A percentile compares a stretch with the other conserved stretches of the same genome.
These are phyloP conservation scores for Xestia ashworthii DNA, from an alignment of 2,888 invertebrate genomes.

Conservation along the genomic window DNA sequence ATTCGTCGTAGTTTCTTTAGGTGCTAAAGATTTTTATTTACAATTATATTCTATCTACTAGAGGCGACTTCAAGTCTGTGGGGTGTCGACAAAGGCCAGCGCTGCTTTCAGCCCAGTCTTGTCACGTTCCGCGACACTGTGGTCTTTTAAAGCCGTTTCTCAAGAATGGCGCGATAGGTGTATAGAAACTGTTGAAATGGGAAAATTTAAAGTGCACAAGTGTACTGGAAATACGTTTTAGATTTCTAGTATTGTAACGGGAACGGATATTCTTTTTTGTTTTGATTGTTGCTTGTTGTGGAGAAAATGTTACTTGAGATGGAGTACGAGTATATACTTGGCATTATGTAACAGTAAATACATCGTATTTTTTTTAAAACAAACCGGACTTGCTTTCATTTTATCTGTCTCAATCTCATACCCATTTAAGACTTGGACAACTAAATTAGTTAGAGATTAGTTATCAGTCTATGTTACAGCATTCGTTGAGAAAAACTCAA, in stretches of 20 bases:
- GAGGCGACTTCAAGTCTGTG: slow-evolving; percentile 60
- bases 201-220: slow-evolving; percentile 44
- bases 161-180: slow-evolving; percentile 43
- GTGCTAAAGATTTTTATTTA: slow-evolving; percentile 57
- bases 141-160: slow-evolving; percentile 46
- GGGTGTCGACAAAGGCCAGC: slow-evolving; percentile 54
- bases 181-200: slow-evolving; percentile 53
- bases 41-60: slow-evolving; percentile 66
- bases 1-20: slow-evolving; percentile 45
- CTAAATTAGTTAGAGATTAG: background rate
- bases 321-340: background rate
- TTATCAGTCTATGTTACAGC: background rate
- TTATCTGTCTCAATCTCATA: background rate
- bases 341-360: background rate
- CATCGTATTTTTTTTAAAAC: background rate
- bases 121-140: slow-evolving; percentile 47
- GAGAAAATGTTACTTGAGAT: slow-evolving; percentile 14
- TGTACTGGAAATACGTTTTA: slow-evolving; percentile 48
- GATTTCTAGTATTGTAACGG: slow-evolving; percentile 34
- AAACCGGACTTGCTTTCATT: background rate
- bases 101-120: slow-evolving; percentile 45
- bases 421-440: background rate
- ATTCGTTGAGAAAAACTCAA: background rate
- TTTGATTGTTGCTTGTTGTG: slow-evolving; percentile 35
- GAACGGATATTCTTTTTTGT: slow-evolving; percentile 31